phyloP scores from a whole-genome alignment of 2,888 invertebrate species.

The Meliscaeva auricollis region DNA sequence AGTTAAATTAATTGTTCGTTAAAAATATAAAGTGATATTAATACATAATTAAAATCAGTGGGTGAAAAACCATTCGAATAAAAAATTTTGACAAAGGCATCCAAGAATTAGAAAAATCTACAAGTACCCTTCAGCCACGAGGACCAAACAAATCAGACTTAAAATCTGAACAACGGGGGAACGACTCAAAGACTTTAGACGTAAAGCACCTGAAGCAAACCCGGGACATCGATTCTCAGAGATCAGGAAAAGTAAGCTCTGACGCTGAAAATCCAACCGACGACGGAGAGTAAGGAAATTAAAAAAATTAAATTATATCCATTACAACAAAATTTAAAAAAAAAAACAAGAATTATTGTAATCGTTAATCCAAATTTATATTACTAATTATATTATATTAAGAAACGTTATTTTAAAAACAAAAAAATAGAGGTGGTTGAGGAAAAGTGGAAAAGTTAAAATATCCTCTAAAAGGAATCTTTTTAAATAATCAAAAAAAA shows the following conservation, averaged over 20 bases:
- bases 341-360: no score
- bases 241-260: slow-evolving; percentile 10
- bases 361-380: no score
- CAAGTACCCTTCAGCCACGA: slow-evolving; percentile 5
- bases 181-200: background rate
- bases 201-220: background rate
- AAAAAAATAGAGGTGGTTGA: no score
- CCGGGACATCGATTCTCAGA: slow-evolving; percentile 12
- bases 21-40: slow-evolving; percentile 1
- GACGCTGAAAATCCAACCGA: slow-evolving; percentile 6
- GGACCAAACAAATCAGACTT: background rate
- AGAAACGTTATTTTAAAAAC: no score
- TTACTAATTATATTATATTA: no score
- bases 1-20: background rate
- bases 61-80: slow-evolving; percentile 2
- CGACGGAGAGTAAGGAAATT: slow-evolving; percentile 6
- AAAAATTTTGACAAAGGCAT: background rate
- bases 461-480: no score
- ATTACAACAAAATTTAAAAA: no score
- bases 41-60: no score
- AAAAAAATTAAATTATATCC: background rate
- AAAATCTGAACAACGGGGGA: slow-evolving; percentile 17
- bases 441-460: no score
- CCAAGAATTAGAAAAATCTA: background rate
- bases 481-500: background rate